Evolutionary conservation across 2,888 invertebrate species (phyloP).

Genomic region (Erebia aethiops): DNA sequence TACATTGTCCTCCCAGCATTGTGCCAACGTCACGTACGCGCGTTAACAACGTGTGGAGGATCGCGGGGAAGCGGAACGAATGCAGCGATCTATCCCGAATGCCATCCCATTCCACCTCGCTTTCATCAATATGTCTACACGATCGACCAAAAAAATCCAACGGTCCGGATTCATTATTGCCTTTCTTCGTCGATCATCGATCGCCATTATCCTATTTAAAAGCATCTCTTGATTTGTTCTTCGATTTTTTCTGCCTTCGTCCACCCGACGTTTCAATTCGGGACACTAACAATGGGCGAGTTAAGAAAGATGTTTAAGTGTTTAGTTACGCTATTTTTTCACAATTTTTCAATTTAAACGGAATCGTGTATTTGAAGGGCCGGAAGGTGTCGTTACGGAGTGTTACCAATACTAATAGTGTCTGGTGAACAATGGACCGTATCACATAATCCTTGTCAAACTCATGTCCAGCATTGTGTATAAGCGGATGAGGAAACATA

Average conservation of each 20-base stretch:
- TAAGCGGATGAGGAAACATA: slow-evolving; percentile 2
- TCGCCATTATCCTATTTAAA: slow-evolving; percentile 83
- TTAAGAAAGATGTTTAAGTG: slow-evolving; percentile 83
- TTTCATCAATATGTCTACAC: slow-evolving; percentile 67
- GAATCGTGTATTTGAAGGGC: slow-evolving; percentile 75
- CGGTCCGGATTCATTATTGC: slow-evolving; percentile 79
- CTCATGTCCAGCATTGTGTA: slow-evolving; percentile 24
- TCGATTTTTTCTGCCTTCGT: slow-evolving; percentile 64
- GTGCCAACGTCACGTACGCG: slow-evolving; percentile 73
- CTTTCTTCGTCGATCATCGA: slow-evolving; percentile 80
- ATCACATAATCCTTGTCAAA: slow-evolving; percentile 46
- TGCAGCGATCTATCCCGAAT: slow-evolving; percentile 70
- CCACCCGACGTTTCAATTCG: slow-evolving; percentile 77
- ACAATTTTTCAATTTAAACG: slow-evolving; percentile 79
- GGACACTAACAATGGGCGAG: slow-evolving; percentile 72
- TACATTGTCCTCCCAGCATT: slow-evolving; percentile 59
- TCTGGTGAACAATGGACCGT: slow-evolving; percentile 52
- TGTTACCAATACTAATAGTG: slow-evolving; percentile 73
- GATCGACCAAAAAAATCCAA: slow-evolving; percentile 67
- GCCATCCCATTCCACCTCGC: slow-evolving; percentile 62
- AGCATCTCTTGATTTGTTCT: slow-evolving; percentile 82
- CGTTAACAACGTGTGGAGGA: slow-evolving; percentile 80
- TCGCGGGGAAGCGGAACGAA: slow-evolving; percentile 79
- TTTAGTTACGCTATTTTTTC: slow-evolving; percentile 82
- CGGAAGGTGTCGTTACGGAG: slow-evolving; percentile 81